Conservation (phyloP, 2,888 invertebrate genomes). For the Dendrolimus houi region DNA sequence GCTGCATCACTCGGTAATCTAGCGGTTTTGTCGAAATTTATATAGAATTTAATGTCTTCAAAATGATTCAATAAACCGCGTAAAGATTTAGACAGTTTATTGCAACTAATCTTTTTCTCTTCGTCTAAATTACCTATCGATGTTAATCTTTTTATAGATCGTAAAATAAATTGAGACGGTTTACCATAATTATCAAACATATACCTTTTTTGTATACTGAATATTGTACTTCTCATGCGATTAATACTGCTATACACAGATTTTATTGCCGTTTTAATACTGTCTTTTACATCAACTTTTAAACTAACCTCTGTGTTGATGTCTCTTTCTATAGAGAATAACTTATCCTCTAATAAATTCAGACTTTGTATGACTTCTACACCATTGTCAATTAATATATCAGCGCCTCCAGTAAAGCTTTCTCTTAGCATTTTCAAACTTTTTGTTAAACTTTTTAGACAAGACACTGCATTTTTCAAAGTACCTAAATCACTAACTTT, state of each 20-base stretch:
- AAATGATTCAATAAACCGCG: slow-evolving; percentile 59
- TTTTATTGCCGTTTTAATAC: slow-evolving; percentile 60
- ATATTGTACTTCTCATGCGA: slow-evolving; percentile 70
- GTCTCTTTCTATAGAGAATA: slow-evolving; percentile 53
- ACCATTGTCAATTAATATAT: slow-evolving; percentile 55
- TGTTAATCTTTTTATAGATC: slow-evolving; percentile 44
- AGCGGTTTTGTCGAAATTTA: slow-evolving; percentile 66
- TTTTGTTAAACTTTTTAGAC: slow-evolving; percentile 34
- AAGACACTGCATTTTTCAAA: slow-evolving; percentile 26
- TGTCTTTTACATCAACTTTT: slow-evolving; percentile 36
- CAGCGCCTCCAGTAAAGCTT: slow-evolving; percentile 36
- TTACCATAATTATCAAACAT: slow-evolving; percentile 63
- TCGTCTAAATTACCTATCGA: slow-evolving; percentile 19
- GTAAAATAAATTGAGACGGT: slow-evolving; percentile 47
- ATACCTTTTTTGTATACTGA: slow-evolving; percentile 57
- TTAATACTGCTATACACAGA: slow-evolving; percentile 70
- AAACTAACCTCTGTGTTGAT: slow-evolving; percentile 28
- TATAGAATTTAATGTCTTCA: slow-evolving; percentile 66
- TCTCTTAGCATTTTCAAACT: slow-evolving; percentile 38
- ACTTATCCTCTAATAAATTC: slow-evolving; percentile 58
- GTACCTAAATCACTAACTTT: slow-evolving; percentile 31
- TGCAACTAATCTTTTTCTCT: slow-evolving; percentile 29
- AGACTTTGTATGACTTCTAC: slow-evolving; percentile 53
- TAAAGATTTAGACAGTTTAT: slow-evolving; percentile 40
- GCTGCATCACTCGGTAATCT: slow-evolving; percentile 57